phyloP scores from a whole-genome alignment of 2,888 invertebrate species.

The Phyto melanocephala region DNA sequence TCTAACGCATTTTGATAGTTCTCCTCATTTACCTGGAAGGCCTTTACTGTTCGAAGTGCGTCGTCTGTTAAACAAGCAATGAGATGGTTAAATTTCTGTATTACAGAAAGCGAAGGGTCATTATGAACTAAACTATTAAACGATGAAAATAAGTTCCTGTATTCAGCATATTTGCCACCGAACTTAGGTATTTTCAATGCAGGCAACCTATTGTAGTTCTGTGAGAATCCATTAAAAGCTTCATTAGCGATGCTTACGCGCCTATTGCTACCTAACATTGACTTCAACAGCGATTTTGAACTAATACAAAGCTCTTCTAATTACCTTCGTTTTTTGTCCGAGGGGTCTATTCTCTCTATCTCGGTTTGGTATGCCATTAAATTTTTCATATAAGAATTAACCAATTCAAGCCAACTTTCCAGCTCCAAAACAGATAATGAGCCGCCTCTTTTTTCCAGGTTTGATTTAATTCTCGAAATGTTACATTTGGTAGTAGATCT shows the following conservation, averaged over 20 bases:
- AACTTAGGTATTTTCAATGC: background rate
- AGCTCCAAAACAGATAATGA: background rate
- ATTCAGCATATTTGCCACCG: conserved; percentile 28
- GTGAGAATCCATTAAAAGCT: background rate
- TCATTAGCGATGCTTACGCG: background rate
- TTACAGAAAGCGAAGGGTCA: conserved; percentile 3
- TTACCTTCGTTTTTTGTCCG: background rate
- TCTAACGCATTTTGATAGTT: background rate
- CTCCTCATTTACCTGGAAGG: conserved; percentile 1
- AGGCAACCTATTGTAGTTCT: background rate
- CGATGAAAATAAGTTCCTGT: background rate
- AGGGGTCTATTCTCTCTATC: background rate
- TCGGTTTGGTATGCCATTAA: background rate
- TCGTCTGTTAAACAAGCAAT: background rate
- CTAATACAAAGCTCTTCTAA: background rate
- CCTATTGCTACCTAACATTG: background rate
- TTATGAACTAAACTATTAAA: conserved; percentile 10
- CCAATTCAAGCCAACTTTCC: background rate
- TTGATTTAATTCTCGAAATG: background rate
- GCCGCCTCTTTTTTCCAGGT: background rate
- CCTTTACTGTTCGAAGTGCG: background rate
- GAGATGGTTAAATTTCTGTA: conserved; percentile 47
- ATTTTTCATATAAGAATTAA: background rate
- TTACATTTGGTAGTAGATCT: background rate
- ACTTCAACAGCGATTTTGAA: background rate